A percentile compares a stretch with the other conserved stretches of the same genome.
These are phyloP conservation scores for Philaenus spumarius DNA, from an alignment of 1,140 invertebrate genomes.

Conservation along the genomic window DNA sequence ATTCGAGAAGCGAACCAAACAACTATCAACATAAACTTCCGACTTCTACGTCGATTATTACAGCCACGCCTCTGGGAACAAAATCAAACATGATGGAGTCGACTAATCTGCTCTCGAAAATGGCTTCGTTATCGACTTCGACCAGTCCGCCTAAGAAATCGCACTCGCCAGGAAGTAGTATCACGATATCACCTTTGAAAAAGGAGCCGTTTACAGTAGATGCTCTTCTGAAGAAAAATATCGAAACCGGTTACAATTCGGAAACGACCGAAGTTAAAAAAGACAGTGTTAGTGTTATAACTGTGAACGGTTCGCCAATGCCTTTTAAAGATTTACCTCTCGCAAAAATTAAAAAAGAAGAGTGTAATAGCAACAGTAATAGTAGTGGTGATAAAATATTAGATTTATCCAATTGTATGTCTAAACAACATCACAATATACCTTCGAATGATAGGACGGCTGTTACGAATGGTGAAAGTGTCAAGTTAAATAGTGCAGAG, in stretches of 20 bases:
- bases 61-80: no score
- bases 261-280: background rate
- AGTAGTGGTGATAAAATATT: conserved; percentile 4
- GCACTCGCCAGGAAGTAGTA: background rate
- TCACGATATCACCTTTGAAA: background rate
- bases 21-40: no score
- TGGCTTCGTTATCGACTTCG: background rate
- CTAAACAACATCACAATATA: conserved; percentile 8
- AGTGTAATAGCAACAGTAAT: background rate
- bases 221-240: background rate
- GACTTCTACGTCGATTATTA: no score
- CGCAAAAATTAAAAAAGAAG: no score
- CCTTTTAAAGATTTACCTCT: conserved; percentile 5
- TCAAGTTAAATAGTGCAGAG: background rate
- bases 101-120: conserved; percentile 1
- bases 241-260: background rate
- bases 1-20: no score
- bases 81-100: no score
- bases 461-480: background rate
- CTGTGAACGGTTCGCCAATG: conserved; percentile 1
- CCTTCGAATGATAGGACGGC: background rate
- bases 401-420: conserved; percentile 6
- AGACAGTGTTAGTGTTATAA: background rate
- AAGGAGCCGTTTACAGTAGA: conserved; percentile 1
- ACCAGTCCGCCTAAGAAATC: background rate